Conservation (phyloP, 2,888 invertebrate genomes). For the Prosopocoilus inquinatus region DNA sequence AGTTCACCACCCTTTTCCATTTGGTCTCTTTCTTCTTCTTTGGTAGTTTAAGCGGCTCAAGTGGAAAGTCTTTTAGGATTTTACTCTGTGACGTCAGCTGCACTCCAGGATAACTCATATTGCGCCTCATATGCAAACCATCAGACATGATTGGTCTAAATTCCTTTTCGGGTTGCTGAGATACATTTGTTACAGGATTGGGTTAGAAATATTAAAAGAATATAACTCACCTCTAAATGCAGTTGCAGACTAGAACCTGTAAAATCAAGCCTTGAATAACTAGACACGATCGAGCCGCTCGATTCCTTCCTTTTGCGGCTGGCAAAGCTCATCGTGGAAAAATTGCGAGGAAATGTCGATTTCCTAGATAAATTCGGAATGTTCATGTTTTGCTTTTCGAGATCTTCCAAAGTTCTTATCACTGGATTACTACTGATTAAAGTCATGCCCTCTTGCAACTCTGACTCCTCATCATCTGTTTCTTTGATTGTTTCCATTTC, state of each 20-base stretch:
- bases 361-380: slow-evolving; percentile 39
- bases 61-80: slow-evolving; percentile 35
- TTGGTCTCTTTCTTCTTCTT: slow-evolving; percentile 36
- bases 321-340: slow-evolving; percentile 47
- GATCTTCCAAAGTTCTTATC: slow-evolving; percentile 43
- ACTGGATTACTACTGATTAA: slow-evolving; percentile 39
- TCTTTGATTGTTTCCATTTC: slow-evolving; percentile 71
- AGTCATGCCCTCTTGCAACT: slow-evolving; percentile 48
- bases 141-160: slow-evolving; percentile 21
- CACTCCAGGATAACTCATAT: slow-evolving; percentile 49
- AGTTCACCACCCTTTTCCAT: slow-evolving; percentile 54
- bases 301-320: slow-evolving; percentile 37
- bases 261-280: slow-evolving; percentile 72
- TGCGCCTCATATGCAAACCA: slow-evolving; percentile 41
- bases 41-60: slow-evolving; percentile 33
- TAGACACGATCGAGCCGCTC: slow-evolving; percentile 65
- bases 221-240: slow-evolving; percentile 55
- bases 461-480: slow-evolving; percentile 63
- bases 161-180: slow-evolving; percentile 12
- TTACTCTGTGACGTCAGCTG: slow-evolving; percentile 42
- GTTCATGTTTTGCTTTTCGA: slow-evolving; percentile 37
- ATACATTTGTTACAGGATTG: not conserved
- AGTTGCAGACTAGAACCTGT: slow-evolving; percentile 71
- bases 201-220: too few relatives aligned
- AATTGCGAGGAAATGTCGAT: slow-evolving; percentile 48